phyloP scores from a whole-genome alignment of 2,113 vertebrate genomes.

The Maccullochella peelii region DNA sequence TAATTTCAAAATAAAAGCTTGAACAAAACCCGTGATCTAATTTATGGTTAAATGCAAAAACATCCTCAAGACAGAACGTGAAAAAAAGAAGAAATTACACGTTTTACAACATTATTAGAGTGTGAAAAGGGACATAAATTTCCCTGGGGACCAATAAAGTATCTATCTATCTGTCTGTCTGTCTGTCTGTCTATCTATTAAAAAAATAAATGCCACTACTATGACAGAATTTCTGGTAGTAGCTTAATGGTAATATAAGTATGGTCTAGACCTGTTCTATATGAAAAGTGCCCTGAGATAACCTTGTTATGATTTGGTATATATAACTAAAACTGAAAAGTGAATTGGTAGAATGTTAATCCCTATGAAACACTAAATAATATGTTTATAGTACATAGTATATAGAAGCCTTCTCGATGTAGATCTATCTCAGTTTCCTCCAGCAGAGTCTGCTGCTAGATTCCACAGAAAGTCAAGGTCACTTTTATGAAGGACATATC shows the following conservation, averaged over 20 bases:
- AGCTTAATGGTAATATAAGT: background rate
- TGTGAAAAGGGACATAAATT: background rate
- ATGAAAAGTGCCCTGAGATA: no score
- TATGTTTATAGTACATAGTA: background rate
- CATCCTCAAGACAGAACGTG: background rate
- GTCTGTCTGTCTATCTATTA: no score
- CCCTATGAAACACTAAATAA: background rate
- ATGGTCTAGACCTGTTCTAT: no score
- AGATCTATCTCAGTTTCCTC: background rate
- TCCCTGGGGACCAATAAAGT: no score
- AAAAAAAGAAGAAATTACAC: background rate
- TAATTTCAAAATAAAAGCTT: constrained; percentile 36
- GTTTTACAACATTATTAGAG: background rate
- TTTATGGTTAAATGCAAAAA: background rate
- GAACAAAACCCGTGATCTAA: background rate
- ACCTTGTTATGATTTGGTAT: no score
- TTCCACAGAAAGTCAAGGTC: background rate
- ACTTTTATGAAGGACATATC: no score
- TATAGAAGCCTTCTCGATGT: background rate
- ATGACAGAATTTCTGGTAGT: background rate
- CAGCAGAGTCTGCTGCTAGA: background rate
- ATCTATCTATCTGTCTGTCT: no score
- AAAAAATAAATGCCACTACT: no score
- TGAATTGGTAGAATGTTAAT: no score
- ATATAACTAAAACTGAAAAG: no score